A percentile compares a stretch with the other conserved stretches of the same genome.
These are phyloP conservation scores for Cantharis nigra DNA, from an alignment of 2,888 invertebrate species.

Conservation along the genomic window DNA sequence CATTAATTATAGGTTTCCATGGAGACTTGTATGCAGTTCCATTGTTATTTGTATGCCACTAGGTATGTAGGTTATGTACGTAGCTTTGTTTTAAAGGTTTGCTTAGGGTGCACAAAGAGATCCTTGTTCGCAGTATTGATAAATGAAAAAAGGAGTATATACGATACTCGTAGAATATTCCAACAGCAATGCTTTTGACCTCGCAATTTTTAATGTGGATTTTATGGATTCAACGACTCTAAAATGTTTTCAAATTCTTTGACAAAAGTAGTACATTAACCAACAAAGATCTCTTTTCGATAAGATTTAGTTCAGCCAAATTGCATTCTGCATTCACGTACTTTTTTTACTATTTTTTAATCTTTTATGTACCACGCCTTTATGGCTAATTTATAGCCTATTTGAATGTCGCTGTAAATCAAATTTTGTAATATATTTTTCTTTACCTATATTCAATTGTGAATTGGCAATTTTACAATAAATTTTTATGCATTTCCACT, in stretches of 20 bases:
- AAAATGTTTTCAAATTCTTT: constrained; percentile 26
- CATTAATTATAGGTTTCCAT: constrained; percentile 43
- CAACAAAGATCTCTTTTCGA: constrained; percentile 26
- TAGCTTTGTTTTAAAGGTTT: background rate
- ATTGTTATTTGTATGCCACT: constrained; percentile 48
- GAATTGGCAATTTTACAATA: constrained; percentile 1
- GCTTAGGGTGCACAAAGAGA: background rate
- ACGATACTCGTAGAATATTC: background rate
- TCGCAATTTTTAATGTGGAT: constrained; percentile 20
- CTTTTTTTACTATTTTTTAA: constrained; percentile 21
- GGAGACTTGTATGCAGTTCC: constrained; percentile 41
- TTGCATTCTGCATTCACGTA: constrained; percentile 18
- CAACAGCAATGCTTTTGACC: constrained; percentile 22
- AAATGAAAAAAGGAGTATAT: background rate
- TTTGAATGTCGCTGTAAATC: constrained; percentile 35
- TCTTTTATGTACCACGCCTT: constrained; percentile 21
- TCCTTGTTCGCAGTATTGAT: background rate
- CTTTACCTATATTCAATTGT: constrained; percentile 9
- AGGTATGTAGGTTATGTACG: constrained; percentile 48
- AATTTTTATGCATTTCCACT: constrained; percentile 3
- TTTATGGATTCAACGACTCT: constrained; percentile 24
- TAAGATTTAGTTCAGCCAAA: constrained; percentile 20
- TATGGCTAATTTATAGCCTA: constrained; percentile 33
- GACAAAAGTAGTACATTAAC: constrained; percentile 21
- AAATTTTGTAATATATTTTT: constrained; percentile 28